A percentile compares a stretch with the other conserved stretches of the same genome.
Conservation (phyloP, 37 sponge, comb jelly and placozoan genomes). For the Mnemiopsis leidyi region DNA sequence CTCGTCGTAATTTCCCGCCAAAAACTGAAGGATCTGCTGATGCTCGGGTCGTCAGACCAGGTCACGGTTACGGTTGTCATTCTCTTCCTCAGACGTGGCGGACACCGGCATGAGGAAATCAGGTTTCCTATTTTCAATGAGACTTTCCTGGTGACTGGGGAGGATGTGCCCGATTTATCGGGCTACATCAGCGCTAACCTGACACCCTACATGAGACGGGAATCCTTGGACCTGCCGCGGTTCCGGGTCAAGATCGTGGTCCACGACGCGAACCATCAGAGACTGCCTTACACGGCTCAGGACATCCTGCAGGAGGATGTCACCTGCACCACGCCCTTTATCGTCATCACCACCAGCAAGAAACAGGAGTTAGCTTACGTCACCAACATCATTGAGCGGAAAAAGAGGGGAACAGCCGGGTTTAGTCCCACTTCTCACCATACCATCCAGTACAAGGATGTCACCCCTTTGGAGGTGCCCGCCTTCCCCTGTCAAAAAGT, state of each 20-base stretch:
- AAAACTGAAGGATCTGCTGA: slow-evolving; percentile 7
- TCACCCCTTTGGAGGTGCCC: slow-evolving; percentile 6
- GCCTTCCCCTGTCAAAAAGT: slow-evolving; percentile 49
- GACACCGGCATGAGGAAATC: neutral
- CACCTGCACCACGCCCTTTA: slow-evolving; percentile 27
- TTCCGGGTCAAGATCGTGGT: slow-evolving; percentile 19
- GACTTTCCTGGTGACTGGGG: neutral
- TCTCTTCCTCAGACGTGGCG: neutral
- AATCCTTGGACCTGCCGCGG: neutral
- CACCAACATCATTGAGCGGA: slow-evolving; percentile 51
- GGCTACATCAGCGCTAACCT: slow-evolving; percentile 6
- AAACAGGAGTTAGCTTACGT: slow-evolving; percentile 42
- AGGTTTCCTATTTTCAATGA: slow-evolving; percentile 10
- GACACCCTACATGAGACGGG: slow-evolving; percentile 42
- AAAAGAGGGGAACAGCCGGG: slow-evolving; percentile 19
- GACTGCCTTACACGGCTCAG: neutral
- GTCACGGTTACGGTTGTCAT: neutral
- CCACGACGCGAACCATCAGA: neutral
- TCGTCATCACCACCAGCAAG: slow-evolving; percentile 49
- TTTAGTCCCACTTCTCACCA: neutral
- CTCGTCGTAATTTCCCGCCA: slow-evolving; percentile 5
- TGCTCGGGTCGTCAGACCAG: neutral
- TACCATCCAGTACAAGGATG: slow-evolving; percentile 40
- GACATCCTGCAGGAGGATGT: neutral
- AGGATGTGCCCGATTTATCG: neutral